phyloP scores from a whole-genome alignment of 1,140 invertebrate genomes.

The Bursaphelenchus mucronatus region DNA sequence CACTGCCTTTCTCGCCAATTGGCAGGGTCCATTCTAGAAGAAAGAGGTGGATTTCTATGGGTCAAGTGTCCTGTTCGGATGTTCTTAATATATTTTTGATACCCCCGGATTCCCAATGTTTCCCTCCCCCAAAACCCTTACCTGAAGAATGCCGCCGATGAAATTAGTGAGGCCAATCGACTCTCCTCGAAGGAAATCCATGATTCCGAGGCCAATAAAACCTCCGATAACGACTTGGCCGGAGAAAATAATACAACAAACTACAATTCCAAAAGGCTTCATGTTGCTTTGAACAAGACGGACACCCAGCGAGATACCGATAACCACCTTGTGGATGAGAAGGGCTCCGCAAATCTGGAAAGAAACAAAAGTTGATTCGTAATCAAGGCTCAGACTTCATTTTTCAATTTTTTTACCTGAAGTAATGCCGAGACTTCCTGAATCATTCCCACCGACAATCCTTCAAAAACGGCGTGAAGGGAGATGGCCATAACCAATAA shows the following conservation, averaged over 20 bases:
- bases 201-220: constrained; percentile 48
- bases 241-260: constrained; percentile 68
- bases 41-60: too few relatives aligned
- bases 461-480: constrained; percentile 56
- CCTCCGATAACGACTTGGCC: constrained; percentile 69
- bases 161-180: constrained; percentile 31
- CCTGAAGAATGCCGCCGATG: constrained; percentile 46
- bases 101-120: background rate
- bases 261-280: constrained; percentile 65
- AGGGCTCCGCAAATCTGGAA: constrained; percentile 66
- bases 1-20: too few relatives aligned
- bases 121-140: constrained; percentile 4
- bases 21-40: too few relatives aligned
- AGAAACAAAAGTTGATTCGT: background rate
- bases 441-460: constrained; percentile 56
- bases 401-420: constrained; percentile 33
- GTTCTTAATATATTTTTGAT: constrained; percentile 17
- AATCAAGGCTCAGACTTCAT: background rate
- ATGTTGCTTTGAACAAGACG: constrained; percentile 69
- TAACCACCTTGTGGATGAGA: constrained; percentile 67
- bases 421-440: constrained; percentile 48
- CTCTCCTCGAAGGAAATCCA: constrained; percentile 36
- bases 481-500: constrained; percentile 54
- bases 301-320: constrained; percentile 68
- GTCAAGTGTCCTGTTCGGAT: background rate